Conservation (phyloP, 2,888 invertebrate genomes). For the Zelleria hepariella region DNA sequence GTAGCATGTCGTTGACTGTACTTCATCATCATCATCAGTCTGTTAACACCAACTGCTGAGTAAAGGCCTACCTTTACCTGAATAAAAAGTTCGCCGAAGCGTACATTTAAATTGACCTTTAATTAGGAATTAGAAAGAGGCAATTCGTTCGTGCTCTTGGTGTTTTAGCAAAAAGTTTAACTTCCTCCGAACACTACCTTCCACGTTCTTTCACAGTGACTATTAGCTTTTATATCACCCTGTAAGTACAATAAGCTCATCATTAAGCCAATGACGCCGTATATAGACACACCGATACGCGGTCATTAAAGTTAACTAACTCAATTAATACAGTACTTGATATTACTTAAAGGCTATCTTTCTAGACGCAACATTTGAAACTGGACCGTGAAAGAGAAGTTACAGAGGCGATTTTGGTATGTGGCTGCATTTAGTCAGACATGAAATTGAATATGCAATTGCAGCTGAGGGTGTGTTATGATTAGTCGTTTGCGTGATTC, state of each 20-base stretch:
- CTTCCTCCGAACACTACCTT: neutral
- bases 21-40: too few species aligned
- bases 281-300: conserved; percentile 34
- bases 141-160: neutral
- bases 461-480: conserved; percentile 29
- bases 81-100: too few species aligned
- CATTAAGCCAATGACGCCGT: conserved; percentile 30
- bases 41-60: too few species aligned
- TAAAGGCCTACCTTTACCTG: too few species aligned
- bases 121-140: too few species aligned
- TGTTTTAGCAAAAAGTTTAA: neutral
- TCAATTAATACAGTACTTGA: conserved; percentile 35
- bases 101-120: too few species aligned
- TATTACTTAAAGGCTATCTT: conserved; percentile 5
- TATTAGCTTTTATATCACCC: conserved; percentile 18
- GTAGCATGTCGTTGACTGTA: too few species aligned
- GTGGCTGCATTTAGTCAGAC: conserved; percentile 12
- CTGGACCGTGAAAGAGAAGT: neutral
- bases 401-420: neutral
- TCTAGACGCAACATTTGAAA: neutral
- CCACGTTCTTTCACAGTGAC: neutral
- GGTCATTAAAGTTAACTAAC: conserved; percentile 43
- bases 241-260: conserved; percentile 30
- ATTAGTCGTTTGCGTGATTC: conserved; percentile 29
- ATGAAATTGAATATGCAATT: conserved; percentile 33